phyloP scores from a whole-genome alignment of 2,797 vertebrate genomes.

The Acrossocheilus wenchowensis region DNA sequence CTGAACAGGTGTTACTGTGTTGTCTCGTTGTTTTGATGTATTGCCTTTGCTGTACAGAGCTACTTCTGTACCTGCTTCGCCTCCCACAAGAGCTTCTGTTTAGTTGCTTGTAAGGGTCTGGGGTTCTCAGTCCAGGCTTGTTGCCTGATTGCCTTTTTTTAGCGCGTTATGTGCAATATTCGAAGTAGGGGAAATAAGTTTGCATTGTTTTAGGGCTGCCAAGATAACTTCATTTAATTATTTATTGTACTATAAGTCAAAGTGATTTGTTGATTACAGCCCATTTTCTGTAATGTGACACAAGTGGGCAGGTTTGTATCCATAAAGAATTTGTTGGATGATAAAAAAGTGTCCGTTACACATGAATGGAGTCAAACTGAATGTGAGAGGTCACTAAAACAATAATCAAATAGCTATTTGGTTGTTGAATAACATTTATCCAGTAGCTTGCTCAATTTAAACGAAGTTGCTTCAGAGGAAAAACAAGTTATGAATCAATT shows the following conservation, averaged over 20 bases:
- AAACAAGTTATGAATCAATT: not conserved
- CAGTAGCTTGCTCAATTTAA: not conserved
- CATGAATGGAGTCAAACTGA: not conserved
- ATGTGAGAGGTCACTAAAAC: not conserved
- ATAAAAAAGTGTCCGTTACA: not conserved
- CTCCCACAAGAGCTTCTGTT: constrained; percentile 48
- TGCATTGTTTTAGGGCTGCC: not conserved
- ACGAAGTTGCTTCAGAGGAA: not conserved
- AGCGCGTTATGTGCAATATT: not conserved
- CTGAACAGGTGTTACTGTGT: constrained; percentile 62
- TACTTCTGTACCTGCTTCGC: constrained; percentile 34
- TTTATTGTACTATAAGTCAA: not conserved
- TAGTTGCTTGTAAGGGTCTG: constrained; percentile 47
- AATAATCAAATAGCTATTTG: not conserved
- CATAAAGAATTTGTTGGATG: not conserved
- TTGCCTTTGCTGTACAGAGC: constrained; percentile 52
- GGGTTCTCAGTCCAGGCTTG: constrained; percentile 40
- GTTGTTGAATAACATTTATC: not conserved
- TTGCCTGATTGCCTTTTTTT: constrained; percentile 22
- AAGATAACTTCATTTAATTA: not conserved
- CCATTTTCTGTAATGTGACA: not conserved
- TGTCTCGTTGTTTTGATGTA: constrained; percentile 61
- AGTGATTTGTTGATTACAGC: not conserved
- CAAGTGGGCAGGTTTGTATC: not conserved
- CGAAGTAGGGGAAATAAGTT: not conserved